Evolutionary conservation across 2,113 vertebrate genomes (phyloP).

Genomic region (Canis aureus): DNA sequence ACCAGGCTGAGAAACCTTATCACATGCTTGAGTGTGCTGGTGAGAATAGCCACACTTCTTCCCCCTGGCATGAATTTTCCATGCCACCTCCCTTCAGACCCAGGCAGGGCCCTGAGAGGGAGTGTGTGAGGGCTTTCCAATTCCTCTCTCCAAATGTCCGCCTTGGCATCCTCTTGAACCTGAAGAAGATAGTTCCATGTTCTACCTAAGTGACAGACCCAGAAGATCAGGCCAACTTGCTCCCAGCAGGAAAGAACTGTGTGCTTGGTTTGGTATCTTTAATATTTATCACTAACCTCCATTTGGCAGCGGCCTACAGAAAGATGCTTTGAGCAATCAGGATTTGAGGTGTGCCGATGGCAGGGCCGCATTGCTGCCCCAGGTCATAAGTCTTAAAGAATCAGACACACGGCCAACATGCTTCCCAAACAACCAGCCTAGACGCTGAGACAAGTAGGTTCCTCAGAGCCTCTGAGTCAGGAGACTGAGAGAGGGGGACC

Average conservation of each 20-base stretch:
- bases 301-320: not conserved
- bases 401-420: not conserved
- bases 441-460: conserved; percentile 13
- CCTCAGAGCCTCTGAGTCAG: not conserved
- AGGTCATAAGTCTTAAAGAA: not conserved
- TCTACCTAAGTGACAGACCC: conserved; percentile 34
- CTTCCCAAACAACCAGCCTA: not conserved
- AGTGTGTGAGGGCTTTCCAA: not conserved
- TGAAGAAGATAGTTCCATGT: conserved; percentile 44
- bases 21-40: not conserved
- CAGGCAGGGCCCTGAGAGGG: not conserved
- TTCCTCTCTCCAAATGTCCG: not conserved
- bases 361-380: not conserved
- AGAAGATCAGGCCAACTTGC: not conserved
- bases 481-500: not conserved
- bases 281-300: conserved; percentile 73
- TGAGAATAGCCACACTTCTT: not conserved
- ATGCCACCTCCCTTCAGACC: not conserved
- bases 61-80: not conserved
- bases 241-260: not conserved
- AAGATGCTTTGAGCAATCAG: not conserved
- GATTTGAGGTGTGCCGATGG: not conserved
- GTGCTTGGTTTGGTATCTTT: conserved; percentile 16
- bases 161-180: conserved; percentile 49
- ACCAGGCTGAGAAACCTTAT: not conserved